Evolutionary conservation across 2,797 vertebrate genomes (phyloP).

Genomic region (Dipus sagitta): DNA sequence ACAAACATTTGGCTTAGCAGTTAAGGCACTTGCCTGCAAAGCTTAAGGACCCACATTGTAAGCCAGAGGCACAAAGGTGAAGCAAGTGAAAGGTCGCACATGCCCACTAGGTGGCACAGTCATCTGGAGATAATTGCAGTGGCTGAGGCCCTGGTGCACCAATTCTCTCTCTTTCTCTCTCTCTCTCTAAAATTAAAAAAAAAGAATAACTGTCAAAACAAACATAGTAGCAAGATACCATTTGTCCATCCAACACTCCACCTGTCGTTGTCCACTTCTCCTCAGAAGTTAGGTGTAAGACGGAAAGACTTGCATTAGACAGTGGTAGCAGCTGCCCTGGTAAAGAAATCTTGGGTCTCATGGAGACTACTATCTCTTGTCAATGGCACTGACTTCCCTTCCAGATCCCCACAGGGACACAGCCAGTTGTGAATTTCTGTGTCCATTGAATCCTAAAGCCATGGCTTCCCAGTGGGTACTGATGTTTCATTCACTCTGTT

Average conservation of each 20-base stretch:
- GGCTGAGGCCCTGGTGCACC: no score
- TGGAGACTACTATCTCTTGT: background rate
- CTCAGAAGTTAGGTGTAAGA: background rate
- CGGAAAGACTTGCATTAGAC: background rate
- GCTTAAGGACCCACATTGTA: no score
- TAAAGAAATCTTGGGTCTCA: background rate
- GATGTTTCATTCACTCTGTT: background rate
- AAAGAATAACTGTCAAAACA: background rate
- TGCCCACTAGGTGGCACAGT: no score
- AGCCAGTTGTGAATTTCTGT: background rate
- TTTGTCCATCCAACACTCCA: background rate
- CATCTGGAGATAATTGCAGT: no score
- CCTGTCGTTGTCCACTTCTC: background rate
- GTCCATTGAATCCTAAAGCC: background rate
- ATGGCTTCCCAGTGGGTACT: background rate
- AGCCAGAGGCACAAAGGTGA: no score
- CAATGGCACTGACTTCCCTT: background rate
- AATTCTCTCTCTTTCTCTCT: no score
- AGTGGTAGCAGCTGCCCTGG: background rate
- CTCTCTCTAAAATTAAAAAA: no score
- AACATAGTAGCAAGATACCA: background rate
- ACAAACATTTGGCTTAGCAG: background rate
- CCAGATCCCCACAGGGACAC: background rate
- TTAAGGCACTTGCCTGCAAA: no score
- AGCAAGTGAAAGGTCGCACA: no score